phyloP scores from a whole-genome alignment of 2,797 vertebrate species.

The Diglossa cyanea region DNA sequence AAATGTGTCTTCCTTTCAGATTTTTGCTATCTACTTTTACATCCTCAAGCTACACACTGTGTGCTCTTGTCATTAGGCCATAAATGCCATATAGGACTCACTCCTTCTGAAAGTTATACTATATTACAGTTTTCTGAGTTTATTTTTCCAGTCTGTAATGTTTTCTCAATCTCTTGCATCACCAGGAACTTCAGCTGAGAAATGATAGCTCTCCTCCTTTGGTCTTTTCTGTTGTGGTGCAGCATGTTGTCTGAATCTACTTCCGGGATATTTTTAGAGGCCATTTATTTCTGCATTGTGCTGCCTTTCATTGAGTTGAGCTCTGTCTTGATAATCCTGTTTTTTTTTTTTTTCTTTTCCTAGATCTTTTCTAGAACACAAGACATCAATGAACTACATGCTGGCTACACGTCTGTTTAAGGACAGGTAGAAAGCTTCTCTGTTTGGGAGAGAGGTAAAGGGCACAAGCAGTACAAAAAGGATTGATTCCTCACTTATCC shows the following conservation, averaged over 20 bases:
- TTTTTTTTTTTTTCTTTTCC: slow-evolving; percentile 1
- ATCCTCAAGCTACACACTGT: neutral
- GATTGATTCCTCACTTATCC: neutral
- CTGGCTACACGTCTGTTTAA: slow-evolving; percentile 92
- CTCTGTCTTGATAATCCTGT: neutral
- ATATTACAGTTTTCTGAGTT: neutral
- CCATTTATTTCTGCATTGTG: neutral
- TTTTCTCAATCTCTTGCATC: neutral
- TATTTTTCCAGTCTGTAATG: neutral
- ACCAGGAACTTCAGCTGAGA: neutral
- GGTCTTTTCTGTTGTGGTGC: neutral
- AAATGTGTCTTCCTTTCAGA: neutral
- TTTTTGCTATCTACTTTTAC: neutral
- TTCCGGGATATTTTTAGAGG: neutral
- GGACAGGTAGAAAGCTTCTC: slow-evolving; percentile 83
- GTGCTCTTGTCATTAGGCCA: neutral
- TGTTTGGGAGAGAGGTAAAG: neutral
- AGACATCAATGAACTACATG: slow-evolving; percentile 96
- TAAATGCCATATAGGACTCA: neutral
- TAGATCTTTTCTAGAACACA: slow-evolving; percentile 93
- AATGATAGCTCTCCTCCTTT: neutral
- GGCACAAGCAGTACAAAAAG: neutral
- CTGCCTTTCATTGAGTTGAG: neutral
- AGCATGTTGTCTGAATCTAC: neutral
- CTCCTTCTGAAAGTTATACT: neutral